Conservation (phyloP, 2,113 vertebrate species). For the Hyperopisus bebe region DNA sequence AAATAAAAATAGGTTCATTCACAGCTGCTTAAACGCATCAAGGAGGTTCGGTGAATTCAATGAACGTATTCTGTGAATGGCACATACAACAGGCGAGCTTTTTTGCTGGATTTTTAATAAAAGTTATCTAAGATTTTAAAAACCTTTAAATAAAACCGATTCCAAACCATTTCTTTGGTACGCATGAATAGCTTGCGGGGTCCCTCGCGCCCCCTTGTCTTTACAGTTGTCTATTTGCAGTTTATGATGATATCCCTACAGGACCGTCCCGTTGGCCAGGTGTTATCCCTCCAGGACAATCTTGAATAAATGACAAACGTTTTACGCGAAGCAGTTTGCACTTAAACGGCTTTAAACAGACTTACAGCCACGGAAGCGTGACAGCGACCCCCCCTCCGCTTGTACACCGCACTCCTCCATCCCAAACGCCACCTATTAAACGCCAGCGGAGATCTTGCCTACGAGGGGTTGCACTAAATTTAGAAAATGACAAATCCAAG, state of each 20-base stretch:
- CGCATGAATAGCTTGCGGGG: not conserved
- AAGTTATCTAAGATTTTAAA: not conserved
- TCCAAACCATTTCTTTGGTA: not conserved
- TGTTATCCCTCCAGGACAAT: conserved; percentile 1
- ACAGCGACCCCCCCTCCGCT: not conserved
- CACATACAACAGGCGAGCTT: not conserved
- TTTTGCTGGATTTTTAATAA: not conserved
- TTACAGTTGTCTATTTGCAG: not conserved
- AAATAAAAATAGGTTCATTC: conserved; percentile 15
- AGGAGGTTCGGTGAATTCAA: not conserved
- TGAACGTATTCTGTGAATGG: conserved; percentile 3
- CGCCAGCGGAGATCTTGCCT: conserved; percentile 5
- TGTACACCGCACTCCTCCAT: not conserved
- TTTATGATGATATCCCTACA: not conserved
- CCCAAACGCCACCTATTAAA: not conserved
- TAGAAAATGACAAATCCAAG: conserved; percentile 13
- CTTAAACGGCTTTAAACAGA: not conserved
- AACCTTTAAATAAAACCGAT: not conserved
- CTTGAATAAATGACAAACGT: not conserved
- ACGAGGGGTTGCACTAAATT: not conserved
- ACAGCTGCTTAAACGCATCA: not conserved
- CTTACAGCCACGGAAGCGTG: not conserved
- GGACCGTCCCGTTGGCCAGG: not conserved
- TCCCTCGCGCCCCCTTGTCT: not conserved
- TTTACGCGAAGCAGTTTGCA: not conserved